Evolutionary conservation across 2,888 invertebrate genomes (phyloP), one percentile per base, ranked within the genome.

Genomic region (Oegoconia quadripuncta): DNA sequence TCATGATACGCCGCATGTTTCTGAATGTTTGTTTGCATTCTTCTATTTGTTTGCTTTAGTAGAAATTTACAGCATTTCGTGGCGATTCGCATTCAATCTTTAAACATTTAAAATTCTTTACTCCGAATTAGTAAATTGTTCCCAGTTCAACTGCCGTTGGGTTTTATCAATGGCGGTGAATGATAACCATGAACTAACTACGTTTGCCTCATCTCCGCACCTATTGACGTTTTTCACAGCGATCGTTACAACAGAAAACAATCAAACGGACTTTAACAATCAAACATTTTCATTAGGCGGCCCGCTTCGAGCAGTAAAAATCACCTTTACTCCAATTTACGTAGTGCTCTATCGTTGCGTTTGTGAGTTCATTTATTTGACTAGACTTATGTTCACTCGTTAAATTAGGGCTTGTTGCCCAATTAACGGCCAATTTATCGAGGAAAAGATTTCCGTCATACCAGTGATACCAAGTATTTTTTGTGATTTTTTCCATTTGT

Each of bases 21-120:
- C 41, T 31, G 52, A 42, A 8, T 68, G 70, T 78, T 75, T 79
- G 73, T 75, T 72, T 72, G 59, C 55, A 52, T 65, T 58, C 54
- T 60, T 62, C 48, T 50, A 60, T 60, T 52, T 78, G 79, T 81
- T 80, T 80, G 74, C 75, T 78, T 78, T 75, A 73, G 64, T 73
- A 77, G 77, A 77, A 80, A 78, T 71, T 72, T 76, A 76, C 73
- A 64, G 70, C 70, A 65, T 62, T 73, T 64, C 64, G 65, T 59
- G 53, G 63, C 71, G 71, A 72, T 70, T 68, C 60, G 55, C 62
- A 57, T 59, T 60, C 55, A 55, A 58, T 62, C 74, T 79, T 78
- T 80, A 77, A 79, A 74, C 72, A 62, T 52, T 46, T 55, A 29
- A 7, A n/a, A n/a, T n/a, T n/a, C n/a, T n/a, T n/a, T n/a, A n/a